Percentiles rank a stretch among this genome's conserved stretches.
Evolutionary conservation across 2,797 vertebrate species (phyloP).

Genomic region (Merluccius polli): DNA sequence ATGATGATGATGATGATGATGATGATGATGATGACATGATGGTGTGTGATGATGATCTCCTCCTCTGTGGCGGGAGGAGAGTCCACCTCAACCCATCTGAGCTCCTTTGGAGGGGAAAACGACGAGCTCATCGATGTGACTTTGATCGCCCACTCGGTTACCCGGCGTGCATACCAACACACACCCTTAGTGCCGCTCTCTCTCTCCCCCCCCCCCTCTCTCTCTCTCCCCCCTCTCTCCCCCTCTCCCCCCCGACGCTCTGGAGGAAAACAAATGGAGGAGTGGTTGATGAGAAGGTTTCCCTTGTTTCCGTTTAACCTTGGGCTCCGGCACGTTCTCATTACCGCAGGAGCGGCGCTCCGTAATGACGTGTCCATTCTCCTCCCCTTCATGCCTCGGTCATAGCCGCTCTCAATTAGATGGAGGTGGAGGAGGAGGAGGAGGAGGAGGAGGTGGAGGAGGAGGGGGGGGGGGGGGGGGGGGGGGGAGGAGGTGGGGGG

Average conservation of each 20-base stretch:
- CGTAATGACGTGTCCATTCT: slow-evolving; percentile 35
- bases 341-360: slow-evolving; percentile 42
- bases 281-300: background rate
- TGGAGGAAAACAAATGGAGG: slow-evolving; percentile 25
- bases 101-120: background rate
- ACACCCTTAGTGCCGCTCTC: background rate
- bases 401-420: slow-evolving; percentile 43
- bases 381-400: slow-evolving; percentile 31
- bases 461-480: no score
- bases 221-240: background rate
- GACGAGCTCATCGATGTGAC: background rate
- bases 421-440: slow-evolving; percentile 21
- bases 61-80: background rate
- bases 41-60: no score
- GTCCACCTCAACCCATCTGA: background rate
- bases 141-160: background rate
- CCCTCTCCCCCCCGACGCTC: background rate
- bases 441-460: slow-evolving; percentile 6
- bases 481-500: slow-evolving; percentile 30
- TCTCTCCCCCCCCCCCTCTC: background rate
- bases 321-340: slow-evolving; percentile 33
- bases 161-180: background rate
- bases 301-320: slow-evolving; percentile 38
- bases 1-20: no score
- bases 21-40: no score